Conservation (phyloP, 2,888 invertebrate genomes). For the Cryptosula pallasiana region DNA sequence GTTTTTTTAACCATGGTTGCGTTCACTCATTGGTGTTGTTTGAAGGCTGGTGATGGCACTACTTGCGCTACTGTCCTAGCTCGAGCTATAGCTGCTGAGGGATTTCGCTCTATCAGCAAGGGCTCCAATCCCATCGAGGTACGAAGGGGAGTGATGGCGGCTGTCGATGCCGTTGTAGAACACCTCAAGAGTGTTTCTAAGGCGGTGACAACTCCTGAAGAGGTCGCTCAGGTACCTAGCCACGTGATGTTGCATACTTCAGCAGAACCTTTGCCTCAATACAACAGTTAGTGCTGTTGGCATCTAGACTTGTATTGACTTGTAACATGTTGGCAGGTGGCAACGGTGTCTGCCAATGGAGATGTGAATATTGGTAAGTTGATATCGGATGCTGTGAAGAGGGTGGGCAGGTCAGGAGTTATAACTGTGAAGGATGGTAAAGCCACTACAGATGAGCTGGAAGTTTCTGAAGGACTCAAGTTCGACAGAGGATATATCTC, state of each 20-base stretch:
- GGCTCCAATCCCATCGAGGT: constrained; percentile 97
- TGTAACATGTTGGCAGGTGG: too few relatives aligned
- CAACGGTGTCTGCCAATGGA: constrained; percentile 98
- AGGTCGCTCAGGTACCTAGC: constrained; percentile 77
- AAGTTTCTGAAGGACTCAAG: constrained; percentile 94
- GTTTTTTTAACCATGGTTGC: too few relatives aligned
- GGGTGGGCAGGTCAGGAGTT: constrained; percentile 92
- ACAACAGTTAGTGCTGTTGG: too few relatives aligned
- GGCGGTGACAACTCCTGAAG: constrained; percentile 92
- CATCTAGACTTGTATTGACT: too few relatives aligned
- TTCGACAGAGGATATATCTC: constrained; percentile 99
- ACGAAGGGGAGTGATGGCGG: constrained; percentile 86
- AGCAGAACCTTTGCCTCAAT: too few relatives aligned
- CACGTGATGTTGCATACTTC: too few relatives aligned
- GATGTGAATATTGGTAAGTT: constrained; percentile 83
- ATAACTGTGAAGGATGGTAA: constrained; percentile 99
- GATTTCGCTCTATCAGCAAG: constrained; percentile 95
- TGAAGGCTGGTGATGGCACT: constrained; percentile 81
- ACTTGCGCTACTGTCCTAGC: constrained; percentile 98
- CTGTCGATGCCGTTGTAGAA: constrained; percentile 86
- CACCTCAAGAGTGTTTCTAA: constrained; percentile 85
- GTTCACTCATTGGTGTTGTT: too few relatives aligned
- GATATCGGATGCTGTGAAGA: constrained; percentile 90
- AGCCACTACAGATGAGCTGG: constrained; percentile 88
- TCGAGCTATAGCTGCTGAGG: constrained; percentile 94